Base-by-base conservation (phyloP, 2,797 vertebrate species). In the Dallia pectoralis region DNA sequence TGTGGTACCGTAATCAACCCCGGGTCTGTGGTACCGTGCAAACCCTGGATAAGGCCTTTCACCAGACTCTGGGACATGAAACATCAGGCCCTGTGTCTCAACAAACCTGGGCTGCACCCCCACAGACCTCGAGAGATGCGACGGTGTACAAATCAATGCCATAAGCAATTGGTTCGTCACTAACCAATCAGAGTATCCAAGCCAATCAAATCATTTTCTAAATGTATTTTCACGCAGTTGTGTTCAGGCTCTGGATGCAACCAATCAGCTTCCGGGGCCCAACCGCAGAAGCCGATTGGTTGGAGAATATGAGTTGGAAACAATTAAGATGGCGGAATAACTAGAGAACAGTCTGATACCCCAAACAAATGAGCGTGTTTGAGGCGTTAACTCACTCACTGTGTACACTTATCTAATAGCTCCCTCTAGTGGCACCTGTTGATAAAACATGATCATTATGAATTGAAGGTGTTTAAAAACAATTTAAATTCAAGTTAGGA, bases 391-490 rank as follows among this genome's bases (percentile, higher is more conserved):
- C 56, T 69, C 77, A 56, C 40, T 22, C 33, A 49, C 63, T 68
- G 47, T 79, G 69, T 85, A 74, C 62, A 64, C 77, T 86, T 80
- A 84, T 89, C 72, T 84, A 87, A 88, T 76, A 69, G 6, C 83
- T 80, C 88, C 91, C 89, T 89, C 91, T 91, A 79, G 84, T 92
- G 92, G 91, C 8, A 49, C 29, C 32, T 27, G 27, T 14, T 16
- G 27, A 29, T 69, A 49, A 14, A 48, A 66, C 33, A 2, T 66
- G 8, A n/a, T n/a, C n/a, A n/a, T 14, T n/a, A 12, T 40, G 29
- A 18, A 32, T 32, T 29, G 14, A 63, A 29, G 61, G 7, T 27
- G 18, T 53, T 44, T 27, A 59, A 44, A 44, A 11, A 44, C 40
- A 44, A 59, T 59, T 59, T 59, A 25, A 59, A 59, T 25, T 25